phyloP scores from a whole-genome alignment of 1,140 invertebrate species.

The Drosophila sulfurigaster region DNA sequence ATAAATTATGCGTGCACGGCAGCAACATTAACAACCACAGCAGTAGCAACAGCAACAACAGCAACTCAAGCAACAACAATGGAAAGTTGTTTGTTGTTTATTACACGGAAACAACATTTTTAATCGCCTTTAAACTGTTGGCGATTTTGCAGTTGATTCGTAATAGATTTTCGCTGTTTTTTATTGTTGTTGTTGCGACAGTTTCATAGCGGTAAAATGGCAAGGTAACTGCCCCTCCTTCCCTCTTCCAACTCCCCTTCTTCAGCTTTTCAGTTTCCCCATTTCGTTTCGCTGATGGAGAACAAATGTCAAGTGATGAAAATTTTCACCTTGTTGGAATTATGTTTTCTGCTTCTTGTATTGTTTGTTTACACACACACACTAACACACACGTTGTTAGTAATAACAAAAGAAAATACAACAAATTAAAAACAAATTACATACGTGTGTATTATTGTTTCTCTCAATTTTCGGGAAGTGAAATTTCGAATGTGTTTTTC shows the following conservation, averaged over 20 bases:
- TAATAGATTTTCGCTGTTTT: slow-evolving; percentile 35
- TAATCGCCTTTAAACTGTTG: slow-evolving; percentile 54
- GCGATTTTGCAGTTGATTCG: slow-evolving; percentile 14
- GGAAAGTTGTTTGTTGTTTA: slow-evolving; percentile 74
- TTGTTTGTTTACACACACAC: slow-evolving; percentile 16
- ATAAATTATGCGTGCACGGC: slow-evolving; percentile 73
- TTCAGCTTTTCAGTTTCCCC: background rate
- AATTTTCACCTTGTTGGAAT: slow-evolving; percentile 37
- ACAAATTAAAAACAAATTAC: slow-evolving; percentile 42
- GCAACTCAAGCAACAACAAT: slow-evolving; percentile 52
- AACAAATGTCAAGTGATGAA: slow-evolving; percentile 42
- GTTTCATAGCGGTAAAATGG: slow-evolving; percentile 41
- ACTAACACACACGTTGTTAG: background rate
- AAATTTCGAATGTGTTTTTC: slow-evolving; percentile 37
- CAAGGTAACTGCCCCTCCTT: slow-evolving; percentile 21
- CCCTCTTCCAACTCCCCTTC: too few relatives aligned
- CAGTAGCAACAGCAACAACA: slow-evolving; percentile 19
- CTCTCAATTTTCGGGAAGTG: slow-evolving; percentile 35
- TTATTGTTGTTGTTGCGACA: slow-evolving; percentile 6
- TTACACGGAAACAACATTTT: slow-evolving; percentile 72
- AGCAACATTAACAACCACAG: slow-evolving; percentile 45
- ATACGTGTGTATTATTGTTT: background rate
- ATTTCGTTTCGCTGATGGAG: slow-evolving; percentile 14
- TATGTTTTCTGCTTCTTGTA: slow-evolving; percentile 4
- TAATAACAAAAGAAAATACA: slow-evolving; percentile 10